Evolutionary conservation across 2,888 invertebrate genomes (phyloP), one percentile per base, ranked within the genome.

Genomic region (Drosophila macrospina): DNA sequence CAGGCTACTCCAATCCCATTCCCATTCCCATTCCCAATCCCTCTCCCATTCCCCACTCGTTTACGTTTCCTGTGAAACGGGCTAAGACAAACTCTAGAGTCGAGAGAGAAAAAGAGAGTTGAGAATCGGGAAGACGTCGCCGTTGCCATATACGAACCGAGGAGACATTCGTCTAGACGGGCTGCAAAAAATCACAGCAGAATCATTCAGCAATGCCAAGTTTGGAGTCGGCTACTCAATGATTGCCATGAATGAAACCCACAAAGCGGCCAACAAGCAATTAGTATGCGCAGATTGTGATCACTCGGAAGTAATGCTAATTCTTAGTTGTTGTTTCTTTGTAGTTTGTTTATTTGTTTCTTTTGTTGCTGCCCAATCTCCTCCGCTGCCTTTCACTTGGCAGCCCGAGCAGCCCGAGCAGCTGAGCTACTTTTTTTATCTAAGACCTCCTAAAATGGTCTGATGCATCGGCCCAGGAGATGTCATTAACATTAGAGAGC

Each of bases 281-380:
- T 91, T 91, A 91, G 91, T 91, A 91, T 91, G 90, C 91, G 86
- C 80, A 83, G 91, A 91, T 91, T 90, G 91, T 89, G 91, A 91
- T 91, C 90, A 89, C 84, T 91, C 87, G 88, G 89, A 91, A 89
- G 90, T 90, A 91, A 91, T 91, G 91, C 90, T 91, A 91, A 91
- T 91, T 90, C 61, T 30, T 10, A 51, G 5, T 41, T 24, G n/a
- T n/a, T n/a, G n/a, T n/a, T n/a, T n/a, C n/a, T 30, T n/a, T 28
- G 5, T 11, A 28, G 5, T 24, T 52, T 56, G 45, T 41, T 47
- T 37, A 48, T 37, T 20, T 20, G 20, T 20, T 20, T 1, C 3
- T 20, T 1, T 20, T 20, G 20, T 20, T 2, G 34, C 39, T 34
- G 11, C 30, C 8, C 34, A 37, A 15, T 16, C 32, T 41, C 39